Evolutionary conservation across 2,888 invertebrate genomes (phyloP), one percentile per base, ranked within the genome.

Genomic region (Macaria notata): DNA sequence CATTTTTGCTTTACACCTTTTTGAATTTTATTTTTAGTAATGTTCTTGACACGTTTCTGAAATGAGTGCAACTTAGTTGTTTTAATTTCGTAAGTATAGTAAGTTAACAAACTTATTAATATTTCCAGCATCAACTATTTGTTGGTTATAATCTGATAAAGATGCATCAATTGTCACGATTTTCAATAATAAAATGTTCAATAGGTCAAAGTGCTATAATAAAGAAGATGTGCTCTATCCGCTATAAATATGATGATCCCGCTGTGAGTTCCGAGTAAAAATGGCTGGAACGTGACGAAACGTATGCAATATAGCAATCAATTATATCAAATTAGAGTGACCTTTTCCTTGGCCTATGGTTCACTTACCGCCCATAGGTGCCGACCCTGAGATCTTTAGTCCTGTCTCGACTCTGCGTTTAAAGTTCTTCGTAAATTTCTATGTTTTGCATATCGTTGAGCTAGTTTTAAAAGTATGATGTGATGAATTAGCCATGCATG

Each of bases 271-370:
- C 50, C 46, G 44, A 54, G 44, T 50, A 51, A 51, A 54, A 54
- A 54, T 48, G 8, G 49, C 49, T 33, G 49, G 54, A 54, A 54
- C 58, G 57, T 57, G 53, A 57, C 33, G 57, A 58, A 54, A 58
- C 45, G 41, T 59, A 33, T 54, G 54, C 54, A 59, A 54, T 54
- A 59, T 51, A 59, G 59, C 59, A 54, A 59, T 59, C 54, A 59
- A 59, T 54, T 54, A 59, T 44, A 51, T 43, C 59, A 54, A 54
- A 59, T 59, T 59, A 59, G 58, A 47, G 50, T 59, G 59, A 59
- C 54, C 59, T 54, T 54, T 58, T 53, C 58, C 53, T 54, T 58
- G 58, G 49, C 54, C 58, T 44, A 38, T 50, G 39, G 54, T 58
- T 57, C 31, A 58, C 46, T 58, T 54, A 44, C 54, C 46, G 54